Percentiles rank a stretch among this genome's conserved stretches.
phyloP scores from a whole-genome alignment of 2,797 vertebrate species.

The Dendrocincla tyrannina region DNA sequence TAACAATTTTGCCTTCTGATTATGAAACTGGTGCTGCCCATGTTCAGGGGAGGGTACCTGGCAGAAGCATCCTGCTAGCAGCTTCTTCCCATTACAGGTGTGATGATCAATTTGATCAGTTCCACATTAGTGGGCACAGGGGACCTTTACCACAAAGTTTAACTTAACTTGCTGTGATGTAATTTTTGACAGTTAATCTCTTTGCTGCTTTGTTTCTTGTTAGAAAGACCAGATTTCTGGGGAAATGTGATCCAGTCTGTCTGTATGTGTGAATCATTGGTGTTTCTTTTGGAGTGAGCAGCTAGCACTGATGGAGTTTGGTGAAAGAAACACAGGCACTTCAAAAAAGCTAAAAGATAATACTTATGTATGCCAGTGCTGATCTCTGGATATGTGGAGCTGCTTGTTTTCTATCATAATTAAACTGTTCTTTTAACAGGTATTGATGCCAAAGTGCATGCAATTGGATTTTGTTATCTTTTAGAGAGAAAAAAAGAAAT shows the following conservation, averaged over 20 bases:
- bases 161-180: neutral
- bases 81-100: neutral
- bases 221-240: neutral
- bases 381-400: neutral
- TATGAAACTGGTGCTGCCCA: neutral
- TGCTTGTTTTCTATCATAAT: neutral
- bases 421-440: neutral
- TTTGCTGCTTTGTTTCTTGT: neutral
- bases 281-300: neutral
- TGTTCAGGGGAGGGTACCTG: neutral
- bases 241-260: neutral
- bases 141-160: neutral
- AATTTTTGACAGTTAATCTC: neutral
- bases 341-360: neutral
- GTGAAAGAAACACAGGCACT: neutral
- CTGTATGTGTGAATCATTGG: neutral
- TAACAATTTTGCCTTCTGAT: neutral
- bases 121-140: neutral
- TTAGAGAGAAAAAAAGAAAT: neutral
- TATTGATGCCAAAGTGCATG: neutral
- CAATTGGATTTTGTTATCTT: neutral
- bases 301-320: neutral
- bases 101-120: neutral
- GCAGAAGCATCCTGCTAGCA: neutral
- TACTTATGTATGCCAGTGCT: neutral